Evolutionary conservation across 2,113 vertebrate species (phyloP).

Genomic region (Ceratotherium simum): DNA sequence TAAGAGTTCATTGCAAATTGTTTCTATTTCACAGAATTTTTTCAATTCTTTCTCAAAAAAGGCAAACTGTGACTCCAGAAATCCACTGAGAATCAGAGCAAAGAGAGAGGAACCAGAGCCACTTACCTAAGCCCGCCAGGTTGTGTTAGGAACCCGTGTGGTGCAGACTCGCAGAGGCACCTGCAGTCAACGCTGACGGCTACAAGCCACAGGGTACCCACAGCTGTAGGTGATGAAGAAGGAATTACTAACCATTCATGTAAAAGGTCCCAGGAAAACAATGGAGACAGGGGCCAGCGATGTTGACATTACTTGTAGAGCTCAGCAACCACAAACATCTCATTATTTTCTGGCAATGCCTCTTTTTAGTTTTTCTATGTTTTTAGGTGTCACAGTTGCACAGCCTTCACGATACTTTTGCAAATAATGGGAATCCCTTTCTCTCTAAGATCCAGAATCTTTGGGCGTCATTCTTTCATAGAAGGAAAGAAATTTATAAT

Average conservation of each 20-base stretch:
- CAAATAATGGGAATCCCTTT: conserved; percentile 31
- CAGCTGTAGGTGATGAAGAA: conserved; percentile 33
- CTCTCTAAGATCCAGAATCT: conserved; percentile 38
- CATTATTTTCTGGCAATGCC: conserved; percentile 28
- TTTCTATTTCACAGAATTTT: background rate
- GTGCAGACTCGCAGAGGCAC: background rate
- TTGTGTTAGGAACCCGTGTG: background rate
- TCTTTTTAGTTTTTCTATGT: conserved; percentile 4
- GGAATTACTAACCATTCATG: conserved; percentile 59
- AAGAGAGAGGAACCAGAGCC: background rate
- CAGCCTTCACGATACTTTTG: background rate
- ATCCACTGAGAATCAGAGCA: background rate
- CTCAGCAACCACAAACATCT: background rate
- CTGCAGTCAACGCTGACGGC: conserved; percentile 50
- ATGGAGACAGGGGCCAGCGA: background rate
- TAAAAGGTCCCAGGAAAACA: conserved; percentile 52
- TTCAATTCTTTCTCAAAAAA: conserved; percentile 41
- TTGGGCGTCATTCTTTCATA: background rate
- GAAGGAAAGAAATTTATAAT: conserved; percentile 13
- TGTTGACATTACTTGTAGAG: conserved; percentile 19
- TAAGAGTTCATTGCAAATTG: background rate
- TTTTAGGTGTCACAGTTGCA: background rate
- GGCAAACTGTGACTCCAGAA: conserved; percentile 17
- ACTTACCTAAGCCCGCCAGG: conserved; percentile 25
- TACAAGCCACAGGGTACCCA: background rate